Evolutionary conservation across 2,797 vertebrate species (phyloP).

Genomic region (Phataginus tricuspis): DNA sequence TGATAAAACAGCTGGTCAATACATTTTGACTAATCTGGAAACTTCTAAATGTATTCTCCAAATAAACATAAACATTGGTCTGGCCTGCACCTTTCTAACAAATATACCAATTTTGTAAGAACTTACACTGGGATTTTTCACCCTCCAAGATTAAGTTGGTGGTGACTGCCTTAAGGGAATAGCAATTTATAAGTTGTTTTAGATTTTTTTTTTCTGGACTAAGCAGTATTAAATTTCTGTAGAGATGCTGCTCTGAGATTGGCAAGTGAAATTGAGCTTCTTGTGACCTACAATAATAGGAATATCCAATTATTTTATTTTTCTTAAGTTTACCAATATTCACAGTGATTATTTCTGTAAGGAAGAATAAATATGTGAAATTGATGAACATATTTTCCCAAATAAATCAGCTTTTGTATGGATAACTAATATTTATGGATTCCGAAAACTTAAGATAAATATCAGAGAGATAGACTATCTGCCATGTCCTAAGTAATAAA

Average conservation of each 20-base stretch:
- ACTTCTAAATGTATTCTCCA: slow-evolving; percentile 37
- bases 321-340: background rate
- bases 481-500: background rate
- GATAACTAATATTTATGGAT: slow-evolving; percentile 22
- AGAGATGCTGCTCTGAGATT: background rate
- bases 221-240: slow-evolving; percentile 46
- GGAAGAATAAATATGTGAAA: slow-evolving; percentile 33
- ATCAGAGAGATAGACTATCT: background rate
- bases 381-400: background rate
- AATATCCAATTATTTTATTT: slow-evolving; percentile 29
- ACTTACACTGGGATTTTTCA: slow-evolving; percentile 41
- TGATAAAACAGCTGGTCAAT: background rate
- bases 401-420: slow-evolving; percentile 34
- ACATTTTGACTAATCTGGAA: background rate
- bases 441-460: slow-evolving; percentile 1
- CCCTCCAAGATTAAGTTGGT: slow-evolving; percentile 45
- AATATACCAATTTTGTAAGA: slow-evolving; percentile 33
- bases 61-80: slow-evolving; percentile 10
- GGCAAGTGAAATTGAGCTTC: background rate
- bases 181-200: background rate
- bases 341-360: background rate
- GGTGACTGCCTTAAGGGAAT: background rate
- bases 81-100: background rate
- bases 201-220: background rate
- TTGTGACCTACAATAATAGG: background rate